A percentile compares a stretch with the other conserved stretches of the same genome.
Conservation (phyloP, 2,888 invertebrate genomes). For the Dione juno region DNA sequence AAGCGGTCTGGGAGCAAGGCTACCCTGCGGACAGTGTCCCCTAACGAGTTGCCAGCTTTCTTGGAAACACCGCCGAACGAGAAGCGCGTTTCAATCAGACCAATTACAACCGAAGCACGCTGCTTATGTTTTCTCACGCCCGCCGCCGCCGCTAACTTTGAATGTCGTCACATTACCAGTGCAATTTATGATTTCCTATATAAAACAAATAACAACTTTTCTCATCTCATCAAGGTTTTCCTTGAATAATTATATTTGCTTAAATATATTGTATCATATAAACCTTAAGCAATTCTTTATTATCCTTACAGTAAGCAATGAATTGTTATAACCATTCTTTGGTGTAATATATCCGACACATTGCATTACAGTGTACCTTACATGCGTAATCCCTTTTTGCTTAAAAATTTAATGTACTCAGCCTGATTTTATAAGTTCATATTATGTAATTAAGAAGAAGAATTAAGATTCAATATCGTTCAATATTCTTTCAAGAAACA, state of each 20-base stretch:
- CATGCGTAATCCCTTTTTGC: background rate
- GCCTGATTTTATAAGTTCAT: no score
- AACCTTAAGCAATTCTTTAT: background rate
- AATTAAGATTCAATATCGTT: background rate
- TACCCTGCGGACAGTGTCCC: conserved; percentile 68
- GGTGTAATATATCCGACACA: background rate
- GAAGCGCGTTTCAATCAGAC: conserved; percentile 80
- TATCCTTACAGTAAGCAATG: background rate
- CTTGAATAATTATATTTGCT: no score
- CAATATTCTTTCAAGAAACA: background rate
- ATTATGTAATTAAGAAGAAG: no score
- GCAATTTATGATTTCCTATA: conserved; percentile 43
- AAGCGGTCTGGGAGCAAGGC: conserved; percentile 51
- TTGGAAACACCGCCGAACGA: conserved; percentile 71
- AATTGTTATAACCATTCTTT: background rate
- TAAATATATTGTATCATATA: background rate
- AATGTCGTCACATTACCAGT: conserved; percentile 48
- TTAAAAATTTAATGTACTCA: background rate
- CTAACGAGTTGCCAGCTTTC: conserved; percentile 73
- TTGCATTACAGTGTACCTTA: no score
- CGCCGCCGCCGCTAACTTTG: conserved; percentile 52
- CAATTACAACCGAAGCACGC: conserved; percentile 75
- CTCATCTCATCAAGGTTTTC: conserved; percentile 2
- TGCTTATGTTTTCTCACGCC: conserved; percentile 71
- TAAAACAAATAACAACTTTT: conserved; percentile 55